Conservation (phyloP, 1,140 invertebrate genomes). For the Venustaconcha ellipsiformis region DNA sequence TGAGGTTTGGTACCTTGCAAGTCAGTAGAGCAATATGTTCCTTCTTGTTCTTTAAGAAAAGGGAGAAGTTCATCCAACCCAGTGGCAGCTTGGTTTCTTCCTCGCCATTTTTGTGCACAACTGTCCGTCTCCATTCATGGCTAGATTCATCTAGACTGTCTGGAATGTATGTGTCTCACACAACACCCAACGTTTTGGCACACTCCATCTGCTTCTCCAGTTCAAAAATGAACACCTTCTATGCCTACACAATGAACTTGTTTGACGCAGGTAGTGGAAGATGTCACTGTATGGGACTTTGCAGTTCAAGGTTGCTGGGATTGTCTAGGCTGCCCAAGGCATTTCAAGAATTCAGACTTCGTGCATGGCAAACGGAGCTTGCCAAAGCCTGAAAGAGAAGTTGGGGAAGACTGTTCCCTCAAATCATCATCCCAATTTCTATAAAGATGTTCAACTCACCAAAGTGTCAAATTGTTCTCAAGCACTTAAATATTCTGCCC, state of each 20-base stretch:
- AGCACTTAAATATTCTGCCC: too few relatives aligned
- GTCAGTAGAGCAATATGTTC: too few relatives aligned
- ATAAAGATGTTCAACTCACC: too few relatives aligned
- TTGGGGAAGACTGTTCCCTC: conserved; percentile 13
- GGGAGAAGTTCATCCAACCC: neutral
- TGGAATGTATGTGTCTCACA: neutral
- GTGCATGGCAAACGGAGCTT: neutral
- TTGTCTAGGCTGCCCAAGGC: conserved; percentile 6
- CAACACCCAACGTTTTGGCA: neutral
- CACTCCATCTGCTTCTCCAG: too few relatives aligned
- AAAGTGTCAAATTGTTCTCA: too few relatives aligned
- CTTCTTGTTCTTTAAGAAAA: too few relatives aligned
- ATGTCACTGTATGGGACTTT: conserved; percentile 15
- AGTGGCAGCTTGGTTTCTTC: neutral
- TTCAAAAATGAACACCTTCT: too few relatives aligned
- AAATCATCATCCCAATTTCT: conserved; percentile 16
- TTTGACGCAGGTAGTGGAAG: neutral
- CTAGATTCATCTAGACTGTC: too few relatives aligned
- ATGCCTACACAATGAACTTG: neutral
- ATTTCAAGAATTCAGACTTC: conserved; percentile 16
- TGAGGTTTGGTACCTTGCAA: too few relatives aligned
- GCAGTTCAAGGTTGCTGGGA: conserved; percentile 6
- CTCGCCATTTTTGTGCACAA: neutral
- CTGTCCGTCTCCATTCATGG: neutral
- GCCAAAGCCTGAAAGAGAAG: conserved; percentile 8